A percentile compares a stretch with the other conserved stretches of the same genome.
phyloP scores from a whole-genome alignment of 2,797 vertebrate species.

The Fundulus diaphanus region DNA sequence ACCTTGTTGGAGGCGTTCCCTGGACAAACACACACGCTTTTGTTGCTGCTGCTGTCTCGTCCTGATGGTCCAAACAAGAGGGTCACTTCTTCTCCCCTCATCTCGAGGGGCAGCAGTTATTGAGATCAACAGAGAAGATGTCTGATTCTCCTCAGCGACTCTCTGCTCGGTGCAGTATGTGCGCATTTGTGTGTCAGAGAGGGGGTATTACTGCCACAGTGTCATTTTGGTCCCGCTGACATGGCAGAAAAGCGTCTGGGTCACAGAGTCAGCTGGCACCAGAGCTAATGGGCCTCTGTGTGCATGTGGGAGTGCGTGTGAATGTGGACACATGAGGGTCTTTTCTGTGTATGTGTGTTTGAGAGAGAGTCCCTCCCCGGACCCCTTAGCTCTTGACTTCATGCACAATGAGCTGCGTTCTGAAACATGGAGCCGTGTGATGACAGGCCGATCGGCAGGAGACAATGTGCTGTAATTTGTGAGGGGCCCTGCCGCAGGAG shows the following conservation, averaged over 20 bases:
- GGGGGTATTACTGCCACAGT: conserved; percentile 56
- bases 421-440: conserved; percentile 81
- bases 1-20: background rate
- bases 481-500: conserved; percentile 79
- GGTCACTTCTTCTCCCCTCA: conserved; percentile 38
- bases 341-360: conserved; percentile 20
- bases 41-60: conserved; percentile 12
- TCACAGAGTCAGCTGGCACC: conserved; percentile 87
- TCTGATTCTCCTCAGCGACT: conserved; percentile 38
- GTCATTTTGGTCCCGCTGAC: conserved; percentile 80
- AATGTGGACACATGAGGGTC: conserved; percentile 22
- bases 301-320: conserved; percentile 41
- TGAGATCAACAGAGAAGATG: conserved; percentile 46
- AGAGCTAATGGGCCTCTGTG: conserved; percentile 77
- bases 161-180: conserved; percentile 41
- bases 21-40: conserved; percentile 16
- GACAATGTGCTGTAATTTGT: conserved; percentile 87
- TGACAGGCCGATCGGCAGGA: conserved; percentile 83
- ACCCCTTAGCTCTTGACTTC: conserved; percentile 53
- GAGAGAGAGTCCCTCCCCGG: conserved; percentile 19
- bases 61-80: conserved; percentile 21
- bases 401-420: conserved; percentile 68
- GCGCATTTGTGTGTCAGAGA: conserved; percentile 35
- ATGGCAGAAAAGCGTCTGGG: conserved; percentile 83
- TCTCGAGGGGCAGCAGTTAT: conserved; percentile 22